Base-by-base conservation (phyloP, 1,140 invertebrate species). In the Neodiprion fabricii region DNA sequence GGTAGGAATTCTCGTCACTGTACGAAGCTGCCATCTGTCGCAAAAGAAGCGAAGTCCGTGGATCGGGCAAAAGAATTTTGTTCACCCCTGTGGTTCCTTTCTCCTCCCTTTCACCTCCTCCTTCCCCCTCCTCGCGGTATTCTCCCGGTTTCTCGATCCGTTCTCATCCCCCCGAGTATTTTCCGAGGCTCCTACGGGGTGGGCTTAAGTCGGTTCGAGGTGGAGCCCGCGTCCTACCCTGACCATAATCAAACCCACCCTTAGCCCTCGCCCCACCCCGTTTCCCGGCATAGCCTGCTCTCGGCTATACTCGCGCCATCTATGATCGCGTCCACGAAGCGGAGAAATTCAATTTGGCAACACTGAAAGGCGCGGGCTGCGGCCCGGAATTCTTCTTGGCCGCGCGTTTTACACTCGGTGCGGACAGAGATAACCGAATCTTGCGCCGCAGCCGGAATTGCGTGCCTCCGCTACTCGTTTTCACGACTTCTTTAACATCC, bases 281-380 rank as follows among this genome's bases (percentile, higher is more conserved):
- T 40, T 40, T 61, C 53, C 28, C 28, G 28, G 28, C 28, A 5
- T 40, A 40, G 28, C 28, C 28, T 40, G 4, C 53, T 17, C 53
- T 61, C n/a, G 79, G 76, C 83, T 75, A 77, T 81, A 82, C 83
- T 78, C 80, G 79, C 75, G 79, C 70, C 71, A 73, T 73, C 70
- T 71, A 12, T 71, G 70, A 50, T 21, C 12, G 14, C 12, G n/a
- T n/a, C 70, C 10, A 23, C 48, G 28, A 71, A 71, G 12, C 28
- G 61, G 12, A 65, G 53, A 61, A 61, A 61, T 61, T 61, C 53
- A 61, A 61, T 61, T 61, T 17, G 11, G n/a, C 53, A 61, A 14
- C 53, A 17, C 53, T 14, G 53, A 4, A 61, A 61, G 28, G 28
- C 28, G 28, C 28, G 28, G 28, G 28, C 28, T 40, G 28, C 5